Percentiles rank a stretch among this genome's conserved stretches.
Conservation (phyloP, 2,888 invertebrate species). For the Dascillus cervinus region DNA sequence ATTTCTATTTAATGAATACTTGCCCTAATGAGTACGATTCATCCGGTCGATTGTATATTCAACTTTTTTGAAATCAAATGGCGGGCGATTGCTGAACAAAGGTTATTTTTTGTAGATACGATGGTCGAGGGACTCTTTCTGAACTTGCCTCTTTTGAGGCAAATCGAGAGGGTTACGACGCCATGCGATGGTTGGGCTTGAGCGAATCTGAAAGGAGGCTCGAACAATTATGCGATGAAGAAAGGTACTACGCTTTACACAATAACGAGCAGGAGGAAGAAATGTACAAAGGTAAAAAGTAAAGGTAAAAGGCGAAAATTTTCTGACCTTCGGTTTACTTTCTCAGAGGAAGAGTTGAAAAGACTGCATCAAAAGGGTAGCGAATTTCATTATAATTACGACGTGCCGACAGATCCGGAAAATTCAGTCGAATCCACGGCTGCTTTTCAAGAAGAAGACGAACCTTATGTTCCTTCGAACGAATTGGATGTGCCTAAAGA, state of each 20-base stretch:
- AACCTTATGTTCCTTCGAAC: conserved; percentile 65
- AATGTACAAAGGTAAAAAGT: conserved; percentile 81
- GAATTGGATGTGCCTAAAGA: conserved; percentile 70
- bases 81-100: neutral
- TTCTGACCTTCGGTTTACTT: neutral
- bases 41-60: too few relatives aligned
- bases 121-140: conserved; percentile 85
- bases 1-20: too few relatives aligned
- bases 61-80: neutral
- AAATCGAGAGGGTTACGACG: conserved; percentile 62
- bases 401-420: conserved; percentile 46
- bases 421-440: conserved; percentile 39
- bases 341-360: conserved; percentile 84
- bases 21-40: too few relatives aligned
- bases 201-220: conserved; percentile 43
- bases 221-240: conserved; percentile 91
- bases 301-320: conserved; percentile 1
- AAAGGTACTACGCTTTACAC: conserved; percentile 83
- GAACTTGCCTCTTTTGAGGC: conserved; percentile 78
- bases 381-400: conserved; percentile 74
- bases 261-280: conserved; percentile 83
- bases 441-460: conserved; percentile 55
- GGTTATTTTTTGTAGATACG: conserved; percentile 67
- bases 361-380: conserved; percentile 66
- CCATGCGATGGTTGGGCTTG: conserved; percentile 43